Evolutionary conservation across 2,113 vertebrate species (phyloP), one percentile per base, ranked within the genome.

Genomic region (Nesogale talazaci): DNA sequence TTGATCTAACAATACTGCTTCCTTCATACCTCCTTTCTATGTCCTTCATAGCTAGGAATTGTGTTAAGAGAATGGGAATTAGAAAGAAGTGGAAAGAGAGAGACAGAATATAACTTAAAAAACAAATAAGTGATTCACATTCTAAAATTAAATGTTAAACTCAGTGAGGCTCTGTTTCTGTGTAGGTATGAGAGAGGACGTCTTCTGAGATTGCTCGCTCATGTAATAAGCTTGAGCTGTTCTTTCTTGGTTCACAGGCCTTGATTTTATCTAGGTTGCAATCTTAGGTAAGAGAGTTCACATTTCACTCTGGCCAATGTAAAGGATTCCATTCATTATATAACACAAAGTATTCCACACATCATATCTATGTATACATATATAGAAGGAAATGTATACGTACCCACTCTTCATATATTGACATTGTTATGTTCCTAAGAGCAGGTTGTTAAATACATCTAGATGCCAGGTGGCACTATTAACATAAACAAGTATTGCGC

Each of bases 121-220:
- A 4, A 86, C 88, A 90, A 29, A 67, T 27, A 52, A 31, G 20
- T 34, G 88, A 31, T 9, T 76, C 3, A 2, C 22, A 34, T 87
- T 90, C 63, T 94, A 93, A 84, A 94, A 78, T 90, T 78, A 69
- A 27, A 56, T 87, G 36, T 76, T 65, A 29, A 38, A 46, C 42
- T 46, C 42, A 5, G 42, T 46, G 42, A 11, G 61, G 2, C n/a
- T 57, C n/a, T 34, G 25, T 78, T 88, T 34, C 34, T 11, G 79
- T 25, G 11, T 2, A 74, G 42, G 42, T 7, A 92, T 16, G 34
- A 77, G 19, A 59, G 46, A 76, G 17, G 31, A 4, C 34, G 2
- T 89, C 56, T 61, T 22, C 8, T 40, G 67, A 14, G 10, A n/a
- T 84, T 34, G 8, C 23, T 75, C 0, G 22, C 52, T 88, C 72